Conservation (phyloP, 2,888 invertebrate species). For the Cremastinae sp. region DNA sequence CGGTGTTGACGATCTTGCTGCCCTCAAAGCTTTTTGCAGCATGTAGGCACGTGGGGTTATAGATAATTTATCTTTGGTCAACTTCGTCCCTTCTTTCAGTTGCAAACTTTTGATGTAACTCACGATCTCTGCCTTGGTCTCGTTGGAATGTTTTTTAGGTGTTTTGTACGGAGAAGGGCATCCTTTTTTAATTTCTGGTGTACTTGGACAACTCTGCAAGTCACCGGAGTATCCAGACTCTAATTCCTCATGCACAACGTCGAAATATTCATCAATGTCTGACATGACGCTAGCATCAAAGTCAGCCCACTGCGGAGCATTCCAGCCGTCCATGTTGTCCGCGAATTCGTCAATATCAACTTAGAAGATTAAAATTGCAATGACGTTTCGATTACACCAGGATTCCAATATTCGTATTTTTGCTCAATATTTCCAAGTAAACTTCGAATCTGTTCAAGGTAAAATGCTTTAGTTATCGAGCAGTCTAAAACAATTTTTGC, state of each 20-base stretch:
- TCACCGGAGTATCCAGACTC: neutral
- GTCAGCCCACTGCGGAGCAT: constrained; percentile 62
- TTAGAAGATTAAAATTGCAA: neutral
- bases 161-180: constrained; percentile 8
- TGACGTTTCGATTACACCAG: neutral
- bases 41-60: constrained; percentile 35
- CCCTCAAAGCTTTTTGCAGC: neutral
- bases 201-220: constrained; percentile 16
- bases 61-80: neutral
- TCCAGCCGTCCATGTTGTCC: constrained; percentile 49
- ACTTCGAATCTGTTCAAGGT: no score
- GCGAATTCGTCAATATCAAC: neutral
- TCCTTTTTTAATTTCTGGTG: constrained; percentile 8
- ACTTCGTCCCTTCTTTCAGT: constrained; percentile 8
- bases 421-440: neutral
- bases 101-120: constrained; percentile 8
- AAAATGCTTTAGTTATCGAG: no score
- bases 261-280: constrained; percentile 59
- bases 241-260: constrained; percentile 45
- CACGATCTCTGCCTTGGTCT: neutral
- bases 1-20: neutral
- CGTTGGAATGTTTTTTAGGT: neutral
- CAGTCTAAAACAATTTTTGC: no score
- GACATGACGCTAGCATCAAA: constrained; percentile 56
- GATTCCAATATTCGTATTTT: neutral